Conservation (phyloP, 2,113 vertebrate species). For the Petrocephalus microphthalmus region DNA sequence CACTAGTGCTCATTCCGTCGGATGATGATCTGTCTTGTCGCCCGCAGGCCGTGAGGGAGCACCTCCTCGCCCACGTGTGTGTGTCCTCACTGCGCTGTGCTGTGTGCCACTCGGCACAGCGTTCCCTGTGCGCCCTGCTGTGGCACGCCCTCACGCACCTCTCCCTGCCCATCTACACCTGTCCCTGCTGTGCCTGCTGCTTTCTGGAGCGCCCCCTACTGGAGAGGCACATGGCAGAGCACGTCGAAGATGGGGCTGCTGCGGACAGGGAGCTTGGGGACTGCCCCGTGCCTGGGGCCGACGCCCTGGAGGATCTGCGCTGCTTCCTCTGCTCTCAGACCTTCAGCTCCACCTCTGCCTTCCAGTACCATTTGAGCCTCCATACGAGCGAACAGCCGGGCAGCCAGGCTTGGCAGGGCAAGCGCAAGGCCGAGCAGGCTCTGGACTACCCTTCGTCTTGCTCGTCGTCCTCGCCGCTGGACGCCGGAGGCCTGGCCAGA, state of each 20-base stretch:
- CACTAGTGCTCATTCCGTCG: neutral
- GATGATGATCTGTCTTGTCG: constrained; percentile 22
- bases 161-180: constrained; percentile 77
- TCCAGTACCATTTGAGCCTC: constrained; percentile 80
- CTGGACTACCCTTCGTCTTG: constrained; percentile 45
- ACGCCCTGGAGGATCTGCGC: constrained; percentile 42
- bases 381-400: constrained; percentile 60
- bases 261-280: constrained; percentile 38
- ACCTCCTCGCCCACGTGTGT: constrained; percentile 78
- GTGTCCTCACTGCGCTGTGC: constrained; percentile 74
- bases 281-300: constrained; percentile 21
- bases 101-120: constrained; percentile 75
- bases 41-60: constrained; percentile 73
- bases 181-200: constrained; percentile 79
- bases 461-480: constrained; percentile 45
- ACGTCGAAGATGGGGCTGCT: constrained; percentile 63
- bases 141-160: constrained; percentile 86
- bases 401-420: constrained; percentile 41
- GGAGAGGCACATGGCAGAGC: constrained; percentile 77
- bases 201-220: constrained; percentile 80
- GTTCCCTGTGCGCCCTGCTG: constrained; percentile 79
- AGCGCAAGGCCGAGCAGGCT: constrained; percentile 53
- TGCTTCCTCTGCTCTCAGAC: constrained; percentile 63
- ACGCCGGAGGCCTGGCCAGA: constrained; percentile 41
- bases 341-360: constrained; percentile 67